A percentile compares a stretch with the other conserved stretches of the same genome.
Evolutionary conservation across 2,888 invertebrate species (phyloP).

Genomic region (Apeira syringaria): DNA sequence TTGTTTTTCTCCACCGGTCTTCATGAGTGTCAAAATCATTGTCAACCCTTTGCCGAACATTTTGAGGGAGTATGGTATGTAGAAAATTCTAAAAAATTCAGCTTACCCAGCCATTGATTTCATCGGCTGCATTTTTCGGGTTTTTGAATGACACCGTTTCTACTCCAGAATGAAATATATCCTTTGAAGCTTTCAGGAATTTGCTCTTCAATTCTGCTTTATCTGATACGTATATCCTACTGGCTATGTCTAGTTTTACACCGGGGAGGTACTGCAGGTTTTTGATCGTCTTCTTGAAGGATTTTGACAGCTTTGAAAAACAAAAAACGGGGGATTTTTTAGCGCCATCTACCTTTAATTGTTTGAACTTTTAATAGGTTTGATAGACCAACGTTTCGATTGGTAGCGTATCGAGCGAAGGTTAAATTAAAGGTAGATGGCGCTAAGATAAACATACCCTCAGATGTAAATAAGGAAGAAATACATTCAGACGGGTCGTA

Average conservation of each 20-base stretch:
- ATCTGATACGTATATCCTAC: conserved; percentile 6
- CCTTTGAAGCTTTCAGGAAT: not conserved
- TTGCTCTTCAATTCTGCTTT: not conserved
- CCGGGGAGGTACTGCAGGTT: conserved; percentile 6
- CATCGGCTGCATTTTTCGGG: conserved; percentile 53
- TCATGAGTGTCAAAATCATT: no score
- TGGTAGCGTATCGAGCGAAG: no score
- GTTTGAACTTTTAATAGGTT: no score
- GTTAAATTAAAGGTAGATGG: no score
- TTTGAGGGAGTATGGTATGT: no score
- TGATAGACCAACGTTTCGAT: no score
- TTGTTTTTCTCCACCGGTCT: no score
- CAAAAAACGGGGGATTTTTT: not conserved
- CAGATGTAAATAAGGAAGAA: no score
- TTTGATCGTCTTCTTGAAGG: conserved; percentile 4
- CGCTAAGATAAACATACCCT: no score
- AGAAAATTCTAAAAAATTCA: not conserved
- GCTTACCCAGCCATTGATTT: conserved; percentile 59
- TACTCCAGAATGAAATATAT: conserved; percentile 5
- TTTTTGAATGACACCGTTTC: conserved; percentile 76
- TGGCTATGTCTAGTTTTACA: conserved; percentile 2
- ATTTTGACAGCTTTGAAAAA: not conserved
- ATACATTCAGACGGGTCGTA: no score
- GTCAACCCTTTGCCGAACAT: no score
- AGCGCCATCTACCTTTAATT: no score